Evolutionary conservation across 2,797 vertebrate genomes (phyloP).

Genomic region (Etheostoma perlongum): DNA sequence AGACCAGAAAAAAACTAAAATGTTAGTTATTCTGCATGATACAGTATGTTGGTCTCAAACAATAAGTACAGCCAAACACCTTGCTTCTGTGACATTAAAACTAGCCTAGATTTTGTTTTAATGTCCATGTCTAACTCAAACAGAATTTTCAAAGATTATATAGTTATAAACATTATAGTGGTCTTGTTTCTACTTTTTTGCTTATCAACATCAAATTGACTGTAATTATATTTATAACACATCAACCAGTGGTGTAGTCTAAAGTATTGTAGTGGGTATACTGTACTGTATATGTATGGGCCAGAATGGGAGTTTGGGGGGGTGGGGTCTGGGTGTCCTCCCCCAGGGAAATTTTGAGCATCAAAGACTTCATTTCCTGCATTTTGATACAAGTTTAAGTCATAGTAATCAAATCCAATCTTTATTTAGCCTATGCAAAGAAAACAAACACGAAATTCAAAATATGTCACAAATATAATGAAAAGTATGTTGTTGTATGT

Average conservation of each 20-base stretch:
- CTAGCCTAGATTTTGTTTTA: conserved; percentile 32
- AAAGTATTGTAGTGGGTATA: too few species aligned
- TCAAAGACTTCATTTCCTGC: too few species aligned
- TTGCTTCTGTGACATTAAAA: conserved; percentile 29
- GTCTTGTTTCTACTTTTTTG: conserved; percentile 14
- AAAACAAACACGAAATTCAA: too few species aligned
- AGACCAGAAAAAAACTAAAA: conserved; percentile 17
- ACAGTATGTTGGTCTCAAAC: conserved; percentile 31
- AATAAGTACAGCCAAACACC: conserved; percentile 24
- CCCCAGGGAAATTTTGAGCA: too few species aligned
- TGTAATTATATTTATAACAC: conserved; percentile 27
- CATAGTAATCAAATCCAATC: too few species aligned
- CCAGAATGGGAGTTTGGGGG: too few species aligned
- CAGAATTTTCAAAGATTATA: conserved; percentile 2
- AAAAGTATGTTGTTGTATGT: too few species aligned
- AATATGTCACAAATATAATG: too few species aligned
- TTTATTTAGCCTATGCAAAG: too few species aligned
- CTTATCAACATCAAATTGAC: conserved; percentile 18
- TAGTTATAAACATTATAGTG: neutral
- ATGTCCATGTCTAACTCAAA: conserved; percentile 20
- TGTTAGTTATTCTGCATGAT: conserved; percentile 51
- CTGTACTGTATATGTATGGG: too few species aligned
- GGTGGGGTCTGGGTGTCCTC: too few species aligned
- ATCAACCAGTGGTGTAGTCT: neutral
- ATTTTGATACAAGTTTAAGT: too few species aligned